Evolutionary conservation across 1,140 invertebrate species (phyloP), one percentile per base, ranked within the genome.

Genomic region (Phenacoccus solenopsis): DNA sequence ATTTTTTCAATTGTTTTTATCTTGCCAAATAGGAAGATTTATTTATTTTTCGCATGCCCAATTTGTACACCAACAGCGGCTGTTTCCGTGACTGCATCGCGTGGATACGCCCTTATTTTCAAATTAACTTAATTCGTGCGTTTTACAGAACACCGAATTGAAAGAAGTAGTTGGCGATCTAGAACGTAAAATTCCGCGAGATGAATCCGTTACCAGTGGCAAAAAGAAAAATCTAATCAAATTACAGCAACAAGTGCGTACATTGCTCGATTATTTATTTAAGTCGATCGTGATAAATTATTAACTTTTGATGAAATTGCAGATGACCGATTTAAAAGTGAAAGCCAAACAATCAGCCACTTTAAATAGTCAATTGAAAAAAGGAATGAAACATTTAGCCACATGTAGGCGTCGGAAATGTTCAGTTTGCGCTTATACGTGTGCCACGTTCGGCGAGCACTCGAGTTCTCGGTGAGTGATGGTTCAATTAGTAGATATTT

Each of bases 361-460:
- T 4, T 73, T 82, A 27, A 79, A 80, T 69, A 81, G 79, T 30
- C 81, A 82, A 71, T 78, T 82, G 70, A 80, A 82, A 70, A 82
- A 82, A 72, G 81, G 80, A 1, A 80, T 82, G 75, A 80, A 81
- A 74, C 81, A 82, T 71, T 73, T 82, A 20, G 80, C 81, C 10
- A 79, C 79, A 13, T 82, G 81, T 72, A 77, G 80, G 30, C 76
- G 83, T 27, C 79, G 83, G 71, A 82, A 85, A 70, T 86, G 85
- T 72, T 85, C 83, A 1, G 81, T 86, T 38, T 86, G 85, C 73
- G 76, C 82, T 0, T 86, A 86, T 70, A 83, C 84, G 0, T 82
- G 80, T 73, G 79, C 82, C n/a, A 83, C 83, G 0, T 86, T 86
- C 72, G 80, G 82, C 28, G 82, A 84, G 71, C 81, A 84, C 68